Conservation (phyloP, 1,140 invertebrate genomes). For the Temnothorax curvispinosus region DNA sequence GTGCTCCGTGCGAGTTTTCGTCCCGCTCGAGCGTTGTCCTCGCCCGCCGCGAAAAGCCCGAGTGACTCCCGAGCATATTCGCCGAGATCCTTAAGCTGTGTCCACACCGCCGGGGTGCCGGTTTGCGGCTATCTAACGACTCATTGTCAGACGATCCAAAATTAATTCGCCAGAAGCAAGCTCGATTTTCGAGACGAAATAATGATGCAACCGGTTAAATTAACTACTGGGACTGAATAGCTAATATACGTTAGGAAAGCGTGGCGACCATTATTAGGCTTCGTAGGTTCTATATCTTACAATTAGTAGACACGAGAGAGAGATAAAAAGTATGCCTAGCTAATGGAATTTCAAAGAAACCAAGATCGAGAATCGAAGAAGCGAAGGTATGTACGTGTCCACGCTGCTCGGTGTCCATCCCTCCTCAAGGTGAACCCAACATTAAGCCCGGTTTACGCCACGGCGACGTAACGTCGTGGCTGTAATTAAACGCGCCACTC, state of each 20-base stretch:
- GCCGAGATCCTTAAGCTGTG: neutral
- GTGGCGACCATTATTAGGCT: neutral
- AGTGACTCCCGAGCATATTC: constrained; percentile 13
- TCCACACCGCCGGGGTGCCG: neutral
- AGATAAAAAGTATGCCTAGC: neutral
- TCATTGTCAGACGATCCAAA: neutral
- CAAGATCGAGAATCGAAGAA: neutral
- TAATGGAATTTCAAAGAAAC: neutral
- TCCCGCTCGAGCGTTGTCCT: constrained; percentile 62
- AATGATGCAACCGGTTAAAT: neutral
- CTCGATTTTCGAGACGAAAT: neutral
- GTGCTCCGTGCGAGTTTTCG: constrained; percentile 53
- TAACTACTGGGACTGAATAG: neutral
- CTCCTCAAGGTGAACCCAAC: constrained; percentile 18
- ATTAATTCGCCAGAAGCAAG: neutral
- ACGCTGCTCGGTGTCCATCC: neutral
- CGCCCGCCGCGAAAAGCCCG: constrained; percentile 22
- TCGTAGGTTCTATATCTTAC: neutral
- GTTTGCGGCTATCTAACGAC: neutral
- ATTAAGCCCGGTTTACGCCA: constrained; percentile 65
- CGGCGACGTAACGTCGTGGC: constrained; percentile 58
- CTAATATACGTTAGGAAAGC: neutral
- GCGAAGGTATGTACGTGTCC: neutral
- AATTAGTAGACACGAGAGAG: neutral
- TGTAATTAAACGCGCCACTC: constrained; percentile 69